phyloP scores from a whole-genome alignment of 1,140 invertebrate genomes.

The Tetragnatha versicolor region DNA sequence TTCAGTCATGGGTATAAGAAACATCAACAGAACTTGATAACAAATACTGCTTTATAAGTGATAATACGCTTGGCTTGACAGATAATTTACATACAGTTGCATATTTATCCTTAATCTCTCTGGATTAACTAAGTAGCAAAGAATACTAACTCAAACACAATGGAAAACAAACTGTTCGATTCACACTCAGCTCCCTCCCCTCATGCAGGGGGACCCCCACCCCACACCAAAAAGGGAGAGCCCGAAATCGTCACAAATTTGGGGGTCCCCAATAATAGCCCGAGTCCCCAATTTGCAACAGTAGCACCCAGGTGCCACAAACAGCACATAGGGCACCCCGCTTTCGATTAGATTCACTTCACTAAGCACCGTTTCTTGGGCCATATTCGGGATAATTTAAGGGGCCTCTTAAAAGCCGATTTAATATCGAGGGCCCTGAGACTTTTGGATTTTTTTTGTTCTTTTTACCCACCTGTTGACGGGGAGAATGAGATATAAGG shows the following conservation, averaged over 20 bases:
- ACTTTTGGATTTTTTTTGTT: neutral
- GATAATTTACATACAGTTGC: too few relatives aligned
- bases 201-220: too few relatives aligned
- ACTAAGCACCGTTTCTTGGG: conserved; percentile 40
- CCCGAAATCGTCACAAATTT: conserved; percentile 53
- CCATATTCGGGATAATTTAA: conserved; percentile 45
- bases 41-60: too few relatives aligned
- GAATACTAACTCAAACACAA: too few relatives aligned
- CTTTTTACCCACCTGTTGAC: neutral
- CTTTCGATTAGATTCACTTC: conserved; percentile 49
- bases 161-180: too few relatives aligned
- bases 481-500: too few relatives aligned
- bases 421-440: neutral
- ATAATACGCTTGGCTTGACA: too few relatives aligned
- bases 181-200: too few relatives aligned
- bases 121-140: too few relatives aligned
- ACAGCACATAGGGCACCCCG: conserved; percentile 25
- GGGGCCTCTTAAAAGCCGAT: conserved; percentile 31
- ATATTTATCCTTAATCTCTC: too few relatives aligned
- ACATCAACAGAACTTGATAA: too few relatives aligned
- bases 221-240: conserved; percentile 18
- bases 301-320: conserved; percentile 47
- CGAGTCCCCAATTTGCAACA: conserved; percentile 48
- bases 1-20: too few relatives aligned
- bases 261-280: conserved; percentile 41